Evolutionary conservation across 2,113 vertebrate genomes (phyloP), one percentile per base, ranked within the genome.

Genomic region (Cromileptes altivelis): DNA sequence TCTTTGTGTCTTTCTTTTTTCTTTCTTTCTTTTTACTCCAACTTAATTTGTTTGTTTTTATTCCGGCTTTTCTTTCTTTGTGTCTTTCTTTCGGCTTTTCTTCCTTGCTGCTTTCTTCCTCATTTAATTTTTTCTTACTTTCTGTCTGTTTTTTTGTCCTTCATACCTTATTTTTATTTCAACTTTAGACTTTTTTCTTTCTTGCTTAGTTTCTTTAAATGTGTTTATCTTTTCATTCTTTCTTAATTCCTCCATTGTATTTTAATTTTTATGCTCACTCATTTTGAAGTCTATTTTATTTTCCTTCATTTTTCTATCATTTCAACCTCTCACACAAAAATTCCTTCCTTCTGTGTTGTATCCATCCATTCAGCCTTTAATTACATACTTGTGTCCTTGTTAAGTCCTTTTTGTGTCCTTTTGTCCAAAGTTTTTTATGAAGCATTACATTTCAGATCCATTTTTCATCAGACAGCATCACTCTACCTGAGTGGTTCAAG

Each of bases 391-490:
- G 33, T 37, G 33, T 37, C 33, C 33, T 37, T 37, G 33, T 37
- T 6, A 37, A 37, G 33, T 37, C 33, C 33, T 37, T 37, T 37
- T 37, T 37, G 5, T 37, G 33, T 37, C 33, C 33, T 37, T 37
- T 8, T 37, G n/a, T n/a, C n/a, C 7, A 37, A 33, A 10, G 9
- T 62, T 57, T 70, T 13, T 68, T 15, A 33, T 75, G 52, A 81
- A 58, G 27, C 25, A 12, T 78, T 64, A 70, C 25, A 18, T 84
- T 84, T 75, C 37, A 81, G 11, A 60, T 65, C 19, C 49, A n/a
- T 69, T 89, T 74, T 67, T 85, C 57, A 78, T 71, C 58, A 70
- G 58, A 55, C n/a, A 47, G 52, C 77, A 86, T 61, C 58, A 76
- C 75, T 77, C 70, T 13, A 64, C 50, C 85, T 42, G 50, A 57